These are phyloP conservation scores for Phrynosoma blainvillii DNA, from an alignment of 2,113 vertebrate genomes.

Conservation along the genomic window DNA sequence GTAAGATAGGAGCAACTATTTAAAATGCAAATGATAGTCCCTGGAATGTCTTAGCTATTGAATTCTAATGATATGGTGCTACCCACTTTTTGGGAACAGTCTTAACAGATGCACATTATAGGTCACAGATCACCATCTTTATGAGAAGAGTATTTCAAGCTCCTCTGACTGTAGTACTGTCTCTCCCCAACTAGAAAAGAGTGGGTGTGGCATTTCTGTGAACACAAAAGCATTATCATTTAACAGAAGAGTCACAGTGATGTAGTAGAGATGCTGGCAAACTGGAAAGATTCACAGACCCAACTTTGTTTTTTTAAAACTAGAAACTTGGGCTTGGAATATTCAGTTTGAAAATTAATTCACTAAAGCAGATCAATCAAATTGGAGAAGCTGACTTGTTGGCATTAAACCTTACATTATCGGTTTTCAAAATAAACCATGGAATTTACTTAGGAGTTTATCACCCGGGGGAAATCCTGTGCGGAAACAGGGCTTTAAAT, in stretches of 20 bases:
- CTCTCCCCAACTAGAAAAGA: background rate
- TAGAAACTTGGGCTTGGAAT: background rate
- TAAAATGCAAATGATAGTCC: constrained; percentile 17
- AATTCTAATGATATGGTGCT: constrained; percentile 3
- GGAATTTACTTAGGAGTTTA: too few relatives aligned
- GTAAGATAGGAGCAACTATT: constrained; percentile 1
- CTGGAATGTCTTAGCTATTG: constrained; percentile 14
- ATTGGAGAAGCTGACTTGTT: too few relatives aligned
- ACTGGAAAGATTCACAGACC: background rate
- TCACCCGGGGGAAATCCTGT: too few relatives aligned
- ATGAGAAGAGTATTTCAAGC: background rate
- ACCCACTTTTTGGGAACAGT: background rate
- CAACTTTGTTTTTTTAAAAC: background rate
- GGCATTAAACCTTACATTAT: too few relatives aligned
- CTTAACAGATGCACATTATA: background rate
- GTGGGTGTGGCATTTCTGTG: background rate
- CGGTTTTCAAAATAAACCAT: too few relatives aligned
- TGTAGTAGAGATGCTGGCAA: background rate
- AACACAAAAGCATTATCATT: background rate
- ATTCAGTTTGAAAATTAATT: too few relatives aligned
- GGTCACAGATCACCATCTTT: background rate
- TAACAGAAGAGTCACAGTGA: background rate
- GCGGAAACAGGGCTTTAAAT: too few relatives aligned
- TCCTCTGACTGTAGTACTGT: background rate
- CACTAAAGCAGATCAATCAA: too few relatives aligned